Percentiles rank a stretch among this genome's conserved stretches.
phyloP scores from a whole-genome alignment of 2,113 vertebrate genomes.

The Rutilus rutilus region DNA sequence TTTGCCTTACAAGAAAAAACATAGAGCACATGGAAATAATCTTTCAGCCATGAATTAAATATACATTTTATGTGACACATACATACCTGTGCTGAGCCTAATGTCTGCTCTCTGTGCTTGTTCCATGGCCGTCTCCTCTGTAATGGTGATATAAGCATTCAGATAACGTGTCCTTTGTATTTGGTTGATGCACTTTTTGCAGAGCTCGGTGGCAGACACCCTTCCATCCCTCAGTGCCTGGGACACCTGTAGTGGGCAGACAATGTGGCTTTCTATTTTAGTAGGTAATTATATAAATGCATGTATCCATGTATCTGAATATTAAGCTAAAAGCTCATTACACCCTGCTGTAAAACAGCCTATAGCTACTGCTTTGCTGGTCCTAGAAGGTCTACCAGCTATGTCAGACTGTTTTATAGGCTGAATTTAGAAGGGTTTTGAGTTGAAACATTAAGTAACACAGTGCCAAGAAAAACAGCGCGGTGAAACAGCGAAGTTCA shows the following conservation, averaged over 20 bases:
- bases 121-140: constrained; percentile 83
- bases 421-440: background rate
- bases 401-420: background rate
- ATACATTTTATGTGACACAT: background rate
- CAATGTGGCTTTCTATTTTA: background rate
- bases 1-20: constrained; percentile 72
- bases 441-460: background rate
- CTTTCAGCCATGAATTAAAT: background rate
- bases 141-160: constrained; percentile 89
- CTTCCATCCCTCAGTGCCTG: constrained; percentile 83
- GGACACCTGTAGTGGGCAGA: constrained; percentile 77
- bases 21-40: background rate
- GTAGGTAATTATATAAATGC: background rate
- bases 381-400: background rate
- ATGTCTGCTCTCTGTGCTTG: constrained; percentile 87
- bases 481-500: background rate
- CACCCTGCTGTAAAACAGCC: background rate
- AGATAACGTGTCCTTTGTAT: constrained; percentile 84
- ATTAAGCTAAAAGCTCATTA: background rate
- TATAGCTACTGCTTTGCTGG: background rate
- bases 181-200: constrained; percentile 84
- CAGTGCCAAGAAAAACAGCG: background rate
- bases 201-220: constrained; percentile 87
- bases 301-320: background rate
- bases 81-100: constrained; percentile 81